A percentile compares a stretch with the other conserved stretches of the same genome.
These are phyloP conservation scores for Apodemus sylvaticus DNA, from an alignment of 2,113 vertebrate species.

Conservation along the genomic window DNA sequence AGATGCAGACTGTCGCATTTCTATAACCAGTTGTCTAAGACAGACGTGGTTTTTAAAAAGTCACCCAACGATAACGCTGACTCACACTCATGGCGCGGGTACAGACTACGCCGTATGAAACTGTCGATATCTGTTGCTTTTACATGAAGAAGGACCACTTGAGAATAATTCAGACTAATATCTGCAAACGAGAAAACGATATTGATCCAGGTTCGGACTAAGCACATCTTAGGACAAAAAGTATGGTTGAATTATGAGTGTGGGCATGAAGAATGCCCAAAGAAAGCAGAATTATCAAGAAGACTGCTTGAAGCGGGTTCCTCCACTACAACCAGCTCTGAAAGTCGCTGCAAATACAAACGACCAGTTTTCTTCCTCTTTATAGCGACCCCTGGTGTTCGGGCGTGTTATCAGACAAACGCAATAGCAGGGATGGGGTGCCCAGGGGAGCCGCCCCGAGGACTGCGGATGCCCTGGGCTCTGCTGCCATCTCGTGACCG, in stretches of 20 bases:
- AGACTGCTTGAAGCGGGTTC: neutral
- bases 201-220: neutral
- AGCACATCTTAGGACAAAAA: neutral
- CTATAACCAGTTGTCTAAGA: neutral
- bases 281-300: neutral
- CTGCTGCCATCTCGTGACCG: constrained; percentile 82
- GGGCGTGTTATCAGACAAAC: neutral
- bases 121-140: neutral
- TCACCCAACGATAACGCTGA: neutral
- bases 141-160: neutral
- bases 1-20: neutral
- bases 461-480: constrained; percentile 58
- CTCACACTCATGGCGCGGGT: neutral
- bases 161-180: neutral
- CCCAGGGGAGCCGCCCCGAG: accelerated
- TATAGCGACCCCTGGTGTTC: neutral
- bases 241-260: neutral
- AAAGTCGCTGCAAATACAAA: neutral
- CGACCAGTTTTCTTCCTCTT: neutral
- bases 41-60: neutral
- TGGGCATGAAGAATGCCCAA: neutral
- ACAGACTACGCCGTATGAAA: neutral
- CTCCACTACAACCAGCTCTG: neutral
- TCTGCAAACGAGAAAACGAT: neutral
- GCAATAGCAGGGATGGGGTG: accelerated